Evolutionary conservation across 2,888 invertebrate genomes (phyloP), one percentile per base, ranked within the genome.

Genomic region (Chironomus tentans): DNA sequence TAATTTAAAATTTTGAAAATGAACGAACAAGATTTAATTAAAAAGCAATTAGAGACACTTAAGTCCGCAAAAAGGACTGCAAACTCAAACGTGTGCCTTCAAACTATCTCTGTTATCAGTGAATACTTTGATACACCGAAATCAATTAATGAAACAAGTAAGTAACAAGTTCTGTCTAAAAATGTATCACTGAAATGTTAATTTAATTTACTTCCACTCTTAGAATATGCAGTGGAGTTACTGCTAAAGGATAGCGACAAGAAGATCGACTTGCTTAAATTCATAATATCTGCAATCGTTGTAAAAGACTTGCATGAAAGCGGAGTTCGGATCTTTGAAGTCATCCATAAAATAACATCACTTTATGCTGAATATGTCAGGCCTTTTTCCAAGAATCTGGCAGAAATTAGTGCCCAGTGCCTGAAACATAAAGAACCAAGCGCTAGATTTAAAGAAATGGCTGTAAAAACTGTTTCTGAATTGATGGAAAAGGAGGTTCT

Each of bases 401-500:
- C 69, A 7, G 21, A 56, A 6, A 10, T 38, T 2, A 46, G 76
- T 13, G n/a, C 28, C 4, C 38, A 18, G 46, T 46, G 24, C 4
- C 38, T 28, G 3, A 56, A 50, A 22, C 15, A 21, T 12, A 3
- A 5, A 5, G 24, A 68, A n/a, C 46, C 68, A n/a, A 50, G 68
- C 3, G 80, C 81, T 10, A 80, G 79, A 56, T 80, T 80, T 76
- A 81, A 80, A 50, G 80, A 80, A 76, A 77, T 78, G 48, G 78
- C 80, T 4, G 77, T 79, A 1, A 78, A 80, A 73, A 79, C 79
- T 2, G 18, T 80, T 7, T 38, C 38, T 7, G 38, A 38, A 38
- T 15, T 56, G 18, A 15, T 56, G 3, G 56, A 56, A 7, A 18
- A 56, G 6, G 56, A 38, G 10, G 10, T 38, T 0, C 24, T 77